phyloP scores from a whole-genome alignment of 1,140 invertebrate species.

The Dendrolimus kikuchii region DNA sequence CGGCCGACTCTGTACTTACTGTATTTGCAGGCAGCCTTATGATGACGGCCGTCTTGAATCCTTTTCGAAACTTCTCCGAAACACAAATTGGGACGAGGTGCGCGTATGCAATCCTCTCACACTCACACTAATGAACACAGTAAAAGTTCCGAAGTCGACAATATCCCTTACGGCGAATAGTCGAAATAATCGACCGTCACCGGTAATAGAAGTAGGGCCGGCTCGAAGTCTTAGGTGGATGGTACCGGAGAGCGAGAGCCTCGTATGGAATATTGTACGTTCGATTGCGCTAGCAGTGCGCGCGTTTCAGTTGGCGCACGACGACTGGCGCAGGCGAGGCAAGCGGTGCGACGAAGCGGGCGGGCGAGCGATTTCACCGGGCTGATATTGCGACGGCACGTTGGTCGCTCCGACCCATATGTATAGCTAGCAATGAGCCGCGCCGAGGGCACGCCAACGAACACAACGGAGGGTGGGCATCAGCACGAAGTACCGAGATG shows the following conservation, averaged over 20 bases:
- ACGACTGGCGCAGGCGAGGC: slow-evolving; percentile 65
- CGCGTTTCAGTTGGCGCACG: slow-evolving; percentile 69
- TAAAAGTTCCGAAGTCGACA: slow-evolving; percentile 15
- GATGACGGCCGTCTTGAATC: slow-evolving; percentile 64
- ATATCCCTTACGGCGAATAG: slow-evolving; percentile 22
- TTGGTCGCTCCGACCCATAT: slow-evolving; percentile 54
- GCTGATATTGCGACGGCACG: slow-evolving; percentile 66
- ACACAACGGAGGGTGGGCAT: slow-evolving; percentile 44
- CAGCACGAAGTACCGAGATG: slow-evolving; percentile 6
- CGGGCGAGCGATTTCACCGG: slow-evolving; percentile 68
- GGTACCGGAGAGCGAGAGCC: slow-evolving; percentile 33
- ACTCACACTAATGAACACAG: slow-evolving; percentile 29
- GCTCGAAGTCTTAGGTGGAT: slow-evolving; percentile 25
- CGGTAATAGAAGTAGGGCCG: slow-evolving; percentile 28
- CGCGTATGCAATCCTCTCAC: slow-evolving; percentile 43
- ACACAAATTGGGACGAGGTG: slow-evolving; percentile 40
- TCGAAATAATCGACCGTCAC: slow-evolving; percentile 27
- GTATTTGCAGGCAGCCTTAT: slow-evolving; percentile 66
- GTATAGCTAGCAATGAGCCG: slow-evolving; percentile 44
- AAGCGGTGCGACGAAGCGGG: slow-evolving; percentile 57
- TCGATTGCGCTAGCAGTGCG: slow-evolving; percentile 64
- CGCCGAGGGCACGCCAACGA: slow-evolving; percentile 46
- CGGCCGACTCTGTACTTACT: slow-evolving; percentile 56
- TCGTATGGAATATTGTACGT: slow-evolving; percentile 46
- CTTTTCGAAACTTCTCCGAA: slow-evolving; percentile 39